Evolutionary conservation across 2,888 invertebrate species (phyloP), one percentile per base, ranked within the genome.

Genomic region (Deroplatys truncata): DNA sequence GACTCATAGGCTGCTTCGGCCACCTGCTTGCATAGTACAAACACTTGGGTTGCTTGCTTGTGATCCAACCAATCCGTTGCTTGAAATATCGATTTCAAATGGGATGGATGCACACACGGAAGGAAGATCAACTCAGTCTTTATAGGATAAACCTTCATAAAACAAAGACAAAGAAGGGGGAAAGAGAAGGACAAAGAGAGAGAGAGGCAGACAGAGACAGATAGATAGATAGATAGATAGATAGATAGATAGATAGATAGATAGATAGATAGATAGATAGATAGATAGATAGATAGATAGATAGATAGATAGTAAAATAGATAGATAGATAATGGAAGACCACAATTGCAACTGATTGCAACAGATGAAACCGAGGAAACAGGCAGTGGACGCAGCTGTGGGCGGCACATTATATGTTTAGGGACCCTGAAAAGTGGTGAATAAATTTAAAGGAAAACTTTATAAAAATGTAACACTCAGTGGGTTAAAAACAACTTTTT

Each of bases 21-120:
- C 89, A 91, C 91, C 91, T 91, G 91, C 90, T 90, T 90, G 90
- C 90, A 91, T 89, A 91, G 90, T 90, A 91, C 90, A 91, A 91
- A 90, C 90, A 89, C 85, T 89, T 84, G 31, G 89, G 83, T 90
- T 85, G 85, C 85, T 89, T 85, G 85, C 85, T 85, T 89, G 89
- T 72, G 85, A 89, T 88, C 84, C 28, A 88, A 88, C 43, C 85
- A 85, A 85, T 85, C 85, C 85, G 85, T 49, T 85, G 85, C 85
- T 85, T 88, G 88, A 49, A 84, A 82, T 84, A 88, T 49, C 84
- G 84, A 88, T 88, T 84, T 84, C 35, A 88, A 89, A 87, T 43
- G n/a, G 56, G 56, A 72, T 72, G 56, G 20, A 72, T 72, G 85
- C 87, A 87, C 82, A 35, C 87, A 87, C 87, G 87, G 85, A 85